Evolutionary conservation across 2,797 vertebrate species (phyloP).

Genomic region (Labeo calbasu): DNA sequence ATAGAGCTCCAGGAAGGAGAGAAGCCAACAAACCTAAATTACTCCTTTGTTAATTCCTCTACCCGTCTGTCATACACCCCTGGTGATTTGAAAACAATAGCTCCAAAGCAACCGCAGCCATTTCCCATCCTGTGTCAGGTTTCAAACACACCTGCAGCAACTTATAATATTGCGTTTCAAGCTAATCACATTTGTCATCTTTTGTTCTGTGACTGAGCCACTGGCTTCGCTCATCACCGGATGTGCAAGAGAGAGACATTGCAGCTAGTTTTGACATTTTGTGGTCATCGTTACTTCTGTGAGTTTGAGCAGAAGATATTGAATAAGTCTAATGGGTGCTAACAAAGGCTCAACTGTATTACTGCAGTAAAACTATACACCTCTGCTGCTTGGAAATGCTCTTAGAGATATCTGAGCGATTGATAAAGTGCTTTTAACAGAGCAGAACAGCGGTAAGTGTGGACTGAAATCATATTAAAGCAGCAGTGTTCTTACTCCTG

Average conservation of each 20-base stretch:
- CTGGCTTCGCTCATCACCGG: neutral
- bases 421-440: constrained; percentile 30
- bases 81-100: constrained; percentile 26
- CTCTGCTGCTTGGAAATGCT: constrained; percentile 40
- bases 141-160: constrained; percentile 52
- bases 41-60: constrained; percentile 48
- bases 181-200: constrained; percentile 53
- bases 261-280: constrained; percentile 2
- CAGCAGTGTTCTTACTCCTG: neutral
- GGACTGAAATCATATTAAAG: constrained; percentile 28
- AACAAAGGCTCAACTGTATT: constrained; percentile 26
- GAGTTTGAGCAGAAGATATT: constrained; percentile 27
- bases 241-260: constrained; percentile 5
- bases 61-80: constrained; percentile 48
- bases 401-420: constrained; percentile 34
- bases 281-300: constrained; percentile 25
- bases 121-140: constrained; percentile 39
- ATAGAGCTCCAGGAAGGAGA: constrained; percentile 47
- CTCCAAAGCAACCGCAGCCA: constrained; percentile 41
- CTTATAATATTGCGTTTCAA: constrained; percentile 50
- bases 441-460: neutral
- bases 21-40: constrained; percentile 52
- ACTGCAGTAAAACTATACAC: constrained; percentile 37
- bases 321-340: constrained; percentile 29
- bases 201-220: constrained; percentile 12